Percentiles rank a stretch among this genome's conserved stretches.
phyloP scores from a whole-genome alignment of 2,797 vertebrate species.

The Cetoscarus ocellatus region DNA sequence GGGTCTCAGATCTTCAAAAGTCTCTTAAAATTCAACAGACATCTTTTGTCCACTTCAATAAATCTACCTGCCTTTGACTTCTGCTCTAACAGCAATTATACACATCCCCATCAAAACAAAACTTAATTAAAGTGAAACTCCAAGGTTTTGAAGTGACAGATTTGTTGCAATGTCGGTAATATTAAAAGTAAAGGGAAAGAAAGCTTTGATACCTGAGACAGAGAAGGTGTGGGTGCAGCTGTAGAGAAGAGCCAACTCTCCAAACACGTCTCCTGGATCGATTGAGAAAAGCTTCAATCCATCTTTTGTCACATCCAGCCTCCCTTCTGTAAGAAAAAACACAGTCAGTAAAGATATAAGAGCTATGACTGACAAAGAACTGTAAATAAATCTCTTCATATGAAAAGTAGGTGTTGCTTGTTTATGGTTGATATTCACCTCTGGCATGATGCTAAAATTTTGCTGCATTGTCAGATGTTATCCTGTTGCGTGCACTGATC shows the following conservation, averaged over 20 bases:
- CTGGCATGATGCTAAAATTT: no score
- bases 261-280: conserved; percentile 76
- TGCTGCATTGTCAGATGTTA: no score
- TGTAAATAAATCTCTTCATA: not conserved
- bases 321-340: conserved; percentile 74
- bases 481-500: no score
- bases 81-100: conserved; percentile 42
- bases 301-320: conserved; percentile 78
- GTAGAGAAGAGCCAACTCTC: conserved; percentile 81
- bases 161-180: conserved; percentile 1
- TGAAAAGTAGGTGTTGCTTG: no score
- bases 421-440: no score
- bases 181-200: not conserved
- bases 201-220: conserved; percentile 74
- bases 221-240: conserved; percentile 73
- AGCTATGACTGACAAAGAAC: not conserved
- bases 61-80: conserved; percentile 29
- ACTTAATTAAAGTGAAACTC: conserved; percentile 25
- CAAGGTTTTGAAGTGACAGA: conserved; percentile 1
- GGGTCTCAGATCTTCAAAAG: conserved; percentile 45
- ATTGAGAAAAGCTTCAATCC: conserved; percentile 70
- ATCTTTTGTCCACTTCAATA: conserved; percentile 32
- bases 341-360: conserved; percentile 21
- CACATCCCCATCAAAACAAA: conserved; percentile 22
- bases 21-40: conserved; percentile 65